phyloP scores from a whole-genome alignment of 2,888 invertebrate genomes.

The Ashinkailepas kermadecensis region DNA sequence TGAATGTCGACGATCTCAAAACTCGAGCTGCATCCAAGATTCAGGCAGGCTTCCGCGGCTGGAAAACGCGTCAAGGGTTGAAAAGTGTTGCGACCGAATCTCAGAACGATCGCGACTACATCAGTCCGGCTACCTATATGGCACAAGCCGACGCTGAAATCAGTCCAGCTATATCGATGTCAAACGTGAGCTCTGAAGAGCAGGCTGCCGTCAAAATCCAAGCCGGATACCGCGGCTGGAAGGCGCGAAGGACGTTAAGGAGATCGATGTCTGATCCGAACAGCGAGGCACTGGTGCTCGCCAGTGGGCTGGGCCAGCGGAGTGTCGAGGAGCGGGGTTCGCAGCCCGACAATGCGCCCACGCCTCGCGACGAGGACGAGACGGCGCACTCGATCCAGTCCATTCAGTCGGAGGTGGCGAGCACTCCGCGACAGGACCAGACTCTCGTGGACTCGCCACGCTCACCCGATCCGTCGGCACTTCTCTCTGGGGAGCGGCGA shows the following conservation, averaged over 20 bases:
- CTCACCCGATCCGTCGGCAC: not conserved
- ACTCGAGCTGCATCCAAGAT: not conserved
- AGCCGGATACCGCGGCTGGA: slow-evolving; percentile 29
- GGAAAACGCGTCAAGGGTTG: not conserved
- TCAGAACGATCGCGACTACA: too few relatives aligned
- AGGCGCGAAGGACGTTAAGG: slow-evolving; percentile 18
- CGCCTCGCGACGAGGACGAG: not conserved
- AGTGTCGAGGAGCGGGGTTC: not conserved
- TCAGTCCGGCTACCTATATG: too few relatives aligned
- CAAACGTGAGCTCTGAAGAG: not conserved
- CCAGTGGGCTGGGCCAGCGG: not conserved
- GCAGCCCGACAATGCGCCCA: not conserved
- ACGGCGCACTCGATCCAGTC: not conserved
- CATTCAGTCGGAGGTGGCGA: not conserved
- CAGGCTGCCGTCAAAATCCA: slow-evolving; percentile 29
- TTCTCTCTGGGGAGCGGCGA: too few relatives aligned
- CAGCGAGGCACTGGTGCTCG: slow-evolving; percentile 9
- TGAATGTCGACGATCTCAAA: not conserved
- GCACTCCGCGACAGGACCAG: not conserved
- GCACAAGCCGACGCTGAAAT: not conserved
- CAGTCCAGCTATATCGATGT: not conserved
- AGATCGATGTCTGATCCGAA: not conserved
- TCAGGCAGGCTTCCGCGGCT: slow-evolving; percentile 3
- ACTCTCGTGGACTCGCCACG: not conserved
- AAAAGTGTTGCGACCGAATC: not conserved